A percentile compares a stretch with the other conserved stretches of the same genome.
Evolutionary conservation across 2,888 invertebrate species (phyloP).

Genomic region (Embidobia sp.): DNA sequence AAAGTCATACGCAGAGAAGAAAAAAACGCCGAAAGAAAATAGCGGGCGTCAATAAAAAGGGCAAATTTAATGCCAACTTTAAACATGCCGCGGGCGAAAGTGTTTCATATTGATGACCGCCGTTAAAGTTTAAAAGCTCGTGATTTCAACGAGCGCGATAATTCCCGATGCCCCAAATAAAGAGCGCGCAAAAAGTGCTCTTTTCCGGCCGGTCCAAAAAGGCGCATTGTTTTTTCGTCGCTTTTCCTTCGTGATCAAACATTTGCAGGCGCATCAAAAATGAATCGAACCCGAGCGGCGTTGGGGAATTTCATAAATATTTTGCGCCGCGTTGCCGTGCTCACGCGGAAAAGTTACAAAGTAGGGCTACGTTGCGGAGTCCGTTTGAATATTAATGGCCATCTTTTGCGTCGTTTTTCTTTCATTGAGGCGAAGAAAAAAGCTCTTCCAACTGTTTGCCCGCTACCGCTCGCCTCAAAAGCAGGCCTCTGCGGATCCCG

Average conservation of each 20-base stretch:
- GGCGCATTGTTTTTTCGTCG: conserved; percentile 14
- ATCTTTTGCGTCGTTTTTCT: conserved; percentile 55
- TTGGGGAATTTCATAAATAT: conserved; percentile 46
- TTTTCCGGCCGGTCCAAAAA: not conserved
- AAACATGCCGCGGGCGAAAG: conserved; percentile 16
- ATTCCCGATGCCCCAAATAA: not conserved
- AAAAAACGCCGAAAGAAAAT: conserved; percentile 39
- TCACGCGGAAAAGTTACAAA: conserved; percentile 37
- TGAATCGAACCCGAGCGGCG: conserved; percentile 32
- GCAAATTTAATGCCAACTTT: conserved; percentile 37
- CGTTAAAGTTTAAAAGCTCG: conserved; percentile 36
- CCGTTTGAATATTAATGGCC: conserved; percentile 63
- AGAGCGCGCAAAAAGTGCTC: not conserved
- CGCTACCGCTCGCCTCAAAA: conserved; percentile 6
- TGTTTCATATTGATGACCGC: conserved; percentile 35
- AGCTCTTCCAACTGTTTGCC: conserved; percentile 44
- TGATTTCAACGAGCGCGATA: conserved; percentile 8
- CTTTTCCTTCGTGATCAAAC: conserved; percentile 15
- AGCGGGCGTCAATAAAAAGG: conserved; percentile 37
- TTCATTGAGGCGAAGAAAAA: conserved; percentile 53
- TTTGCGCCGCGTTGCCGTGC: conserved; percentile 12
- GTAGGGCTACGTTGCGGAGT: conserved; percentile 45
- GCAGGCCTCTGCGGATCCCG: not conserved
- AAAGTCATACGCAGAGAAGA: conserved; percentile 54
- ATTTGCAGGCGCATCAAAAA: conserved; percentile 25